Base-by-base conservation (phyloP, 2,113 vertebrate genomes). In the Prionailurus viverrinus region DNA sequence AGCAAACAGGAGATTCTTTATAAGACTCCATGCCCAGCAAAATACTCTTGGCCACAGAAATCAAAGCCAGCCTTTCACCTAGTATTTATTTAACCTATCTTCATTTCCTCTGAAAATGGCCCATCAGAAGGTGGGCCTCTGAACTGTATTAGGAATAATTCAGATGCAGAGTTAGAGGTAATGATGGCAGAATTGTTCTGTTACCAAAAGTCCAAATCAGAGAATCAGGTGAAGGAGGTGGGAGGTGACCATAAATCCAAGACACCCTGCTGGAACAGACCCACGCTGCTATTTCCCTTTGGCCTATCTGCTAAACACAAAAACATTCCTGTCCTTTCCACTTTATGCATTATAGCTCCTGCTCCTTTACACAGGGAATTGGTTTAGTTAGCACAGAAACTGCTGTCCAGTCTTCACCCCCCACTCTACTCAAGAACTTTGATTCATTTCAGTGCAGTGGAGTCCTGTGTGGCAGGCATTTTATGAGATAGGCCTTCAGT, bases 31-130 rank as follows among this genome's bases (percentile, higher is more conserved):
- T 53, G 41, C 85, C 66, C 51, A 88, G 92, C 73, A 97, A 98
- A 98, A 91, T 93, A 95, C 80, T 89, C 83, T 90, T 55, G 11
- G 71, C 87, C 80, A 7, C 63, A 84, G 45, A 97, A 97, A 97
- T 96, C 61, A 97, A 86, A 96, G 87, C 68, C 63, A 93, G 51
- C 39, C 66, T 96, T 97, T 95, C 61, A 51, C 19, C 5, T 91
- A 31, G 9, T 74, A 79, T 96, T 94, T 95, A 78, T 96, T 94
- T 94, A 89, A 90, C 58, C 39, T 97, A 97, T 93, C 91, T 95
- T 93, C 53, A 73, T 97, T 97, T 97, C 82, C 79, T 95, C 78
- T 89, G 78, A 96, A 89, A 96, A 94, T 92, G 74, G 51, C 55
- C 0, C 0, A 33, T 97, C 91, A 92, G 81, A 96, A 80, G 69